A percentile compares a stretch with the other conserved stretches of the same genome.
These are phyloP conservation scores for Epicampocera succincta DNA, from an alignment of 2,888 invertebrate genomes.

Conservation along the genomic window DNA sequence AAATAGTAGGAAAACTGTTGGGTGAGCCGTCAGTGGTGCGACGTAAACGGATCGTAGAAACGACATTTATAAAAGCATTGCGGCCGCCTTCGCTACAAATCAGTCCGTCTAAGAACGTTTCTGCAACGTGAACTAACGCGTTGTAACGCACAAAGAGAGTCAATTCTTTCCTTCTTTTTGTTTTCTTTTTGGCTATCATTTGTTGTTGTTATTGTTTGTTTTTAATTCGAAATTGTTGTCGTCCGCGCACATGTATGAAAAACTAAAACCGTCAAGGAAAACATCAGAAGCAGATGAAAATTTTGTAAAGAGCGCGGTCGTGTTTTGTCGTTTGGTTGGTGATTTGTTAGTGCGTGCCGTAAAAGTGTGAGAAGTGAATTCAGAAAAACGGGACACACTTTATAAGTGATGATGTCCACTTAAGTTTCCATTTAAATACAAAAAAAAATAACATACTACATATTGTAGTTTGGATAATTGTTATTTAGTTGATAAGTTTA, in stretches of 20 bases:
- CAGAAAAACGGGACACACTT: not conserved
- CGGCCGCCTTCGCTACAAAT: conserved; percentile 74
- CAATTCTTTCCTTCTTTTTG: not conserved
- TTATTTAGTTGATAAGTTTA: conserved; percentile 56
- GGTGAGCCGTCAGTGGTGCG: conserved; percentile 53
- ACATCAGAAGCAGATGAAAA: conserved; percentile 36
- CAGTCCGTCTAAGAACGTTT: conserved; percentile 78
- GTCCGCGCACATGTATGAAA: conserved; percentile 8
- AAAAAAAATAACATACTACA: not conserved
- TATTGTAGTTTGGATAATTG: conserved; percentile 18
- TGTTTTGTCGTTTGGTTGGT: too few relatives aligned
- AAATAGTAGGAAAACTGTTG: conserved; percentile 41
- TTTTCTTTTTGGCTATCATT: conserved; percentile 25
- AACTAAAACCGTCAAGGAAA: conserved; percentile 24
- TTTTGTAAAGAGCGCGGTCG: conserved; percentile 21
- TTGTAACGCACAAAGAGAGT: conserved; percentile 44
- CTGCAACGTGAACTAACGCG: conserved; percentile 69
- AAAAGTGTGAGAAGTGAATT: conserved; percentile 1
- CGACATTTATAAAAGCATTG: conserved; percentile 80
- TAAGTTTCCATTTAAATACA: conserved; percentile 35
- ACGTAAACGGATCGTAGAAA: conserved; percentile 70
- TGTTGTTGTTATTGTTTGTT: conserved; percentile 13
- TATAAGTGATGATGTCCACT: conserved; percentile 15
- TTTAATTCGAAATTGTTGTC: conserved; percentile 16
- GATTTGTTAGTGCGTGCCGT: not conserved